Evolutionary conservation across 2,113 vertebrate genomes (phyloP).

Genomic region (Ochotona princeps): DNA sequence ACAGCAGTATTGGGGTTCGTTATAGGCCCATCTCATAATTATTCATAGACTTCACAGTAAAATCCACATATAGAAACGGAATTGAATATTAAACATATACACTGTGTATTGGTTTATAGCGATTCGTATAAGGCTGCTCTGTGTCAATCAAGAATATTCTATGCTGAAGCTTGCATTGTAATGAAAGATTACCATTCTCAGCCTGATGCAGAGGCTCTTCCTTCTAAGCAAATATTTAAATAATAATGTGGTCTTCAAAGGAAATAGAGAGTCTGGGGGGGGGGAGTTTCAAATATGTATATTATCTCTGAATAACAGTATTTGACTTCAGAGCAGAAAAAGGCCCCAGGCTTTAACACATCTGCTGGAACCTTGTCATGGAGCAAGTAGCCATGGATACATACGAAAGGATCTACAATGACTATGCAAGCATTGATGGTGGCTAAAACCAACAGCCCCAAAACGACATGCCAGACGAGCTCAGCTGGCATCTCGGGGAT

Average conservation of each 20-base stretch:
- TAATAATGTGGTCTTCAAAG: slow-evolving; percentile 3
- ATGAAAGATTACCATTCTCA: neutral
- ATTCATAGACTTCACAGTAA: slow-evolving; percentile 7
- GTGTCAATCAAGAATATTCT: slow-evolving; percentile 9
- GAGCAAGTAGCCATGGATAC: neutral
- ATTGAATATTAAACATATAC: slow-evolving; percentile 7
- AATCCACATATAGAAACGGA: slow-evolving; percentile 29
- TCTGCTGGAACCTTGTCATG: neutral
- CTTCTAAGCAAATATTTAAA: slow-evolving; percentile 39
- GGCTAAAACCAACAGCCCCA: neutral
- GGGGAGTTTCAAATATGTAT: neutral
- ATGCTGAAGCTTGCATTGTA: neutral
- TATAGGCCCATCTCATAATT: neutral
- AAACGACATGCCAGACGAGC: too few species aligned
- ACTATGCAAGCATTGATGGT: neutral
- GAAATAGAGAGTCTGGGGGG: neutral
- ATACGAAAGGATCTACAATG: neutral
- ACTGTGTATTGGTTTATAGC: neutral
- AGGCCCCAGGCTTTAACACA: neutral
- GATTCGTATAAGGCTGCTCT: slow-evolving; percentile 17
- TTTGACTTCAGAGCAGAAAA: neutral
- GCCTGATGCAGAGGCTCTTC: neutral
- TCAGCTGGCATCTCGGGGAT: neutral
- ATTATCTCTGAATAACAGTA: neutral
- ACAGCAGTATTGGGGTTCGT: neutral